These are phyloP conservation scores for Troilus luridus DNA, from an alignment of 2,888 invertebrate species.

Conservation along the genomic window DNA sequence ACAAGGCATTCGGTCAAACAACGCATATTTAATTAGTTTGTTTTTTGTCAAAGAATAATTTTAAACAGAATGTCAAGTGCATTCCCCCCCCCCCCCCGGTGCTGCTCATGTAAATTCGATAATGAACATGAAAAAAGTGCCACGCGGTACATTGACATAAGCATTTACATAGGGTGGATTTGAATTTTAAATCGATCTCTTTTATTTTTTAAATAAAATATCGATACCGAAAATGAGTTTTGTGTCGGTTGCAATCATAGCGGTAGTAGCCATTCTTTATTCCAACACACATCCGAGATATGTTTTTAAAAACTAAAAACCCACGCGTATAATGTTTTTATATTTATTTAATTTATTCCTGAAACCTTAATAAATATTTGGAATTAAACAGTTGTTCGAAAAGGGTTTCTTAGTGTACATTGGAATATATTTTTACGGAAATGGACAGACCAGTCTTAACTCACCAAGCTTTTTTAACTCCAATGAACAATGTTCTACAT, in stretches of 20 bases:
- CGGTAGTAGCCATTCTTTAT: neutral
- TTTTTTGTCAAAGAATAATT: neutral
- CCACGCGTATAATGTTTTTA: neutral
- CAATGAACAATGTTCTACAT: neutral
- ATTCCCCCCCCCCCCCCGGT: neutral
- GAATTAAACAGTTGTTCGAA: neutral
- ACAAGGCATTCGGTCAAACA: constrained; percentile 17
- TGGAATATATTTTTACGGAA: no score
- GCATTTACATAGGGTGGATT: neutral
- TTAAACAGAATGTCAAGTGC: constrained; percentile 12
- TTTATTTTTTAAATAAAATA: neutral
- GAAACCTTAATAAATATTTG: neutral
- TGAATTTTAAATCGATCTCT: neutral
- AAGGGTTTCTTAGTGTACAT: neutral
- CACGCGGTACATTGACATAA: neutral
- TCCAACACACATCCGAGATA: neutral
- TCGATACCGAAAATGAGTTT: neutral
- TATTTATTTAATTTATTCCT: neutral
- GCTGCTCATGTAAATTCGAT: neutral
- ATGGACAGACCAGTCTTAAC: neutral
- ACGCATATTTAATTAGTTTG: constrained; percentile 4
- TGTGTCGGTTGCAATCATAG: constrained; percentile 3
- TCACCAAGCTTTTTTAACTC: neutral
- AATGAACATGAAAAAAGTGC: constrained; percentile 1
- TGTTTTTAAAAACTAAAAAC: neutral